These are phyloP conservation scores for Halichondria panicea DNA, from an alignment of 37 sponge, comb jelly and placozoan genomes.

Conservation along the genomic window DNA sequence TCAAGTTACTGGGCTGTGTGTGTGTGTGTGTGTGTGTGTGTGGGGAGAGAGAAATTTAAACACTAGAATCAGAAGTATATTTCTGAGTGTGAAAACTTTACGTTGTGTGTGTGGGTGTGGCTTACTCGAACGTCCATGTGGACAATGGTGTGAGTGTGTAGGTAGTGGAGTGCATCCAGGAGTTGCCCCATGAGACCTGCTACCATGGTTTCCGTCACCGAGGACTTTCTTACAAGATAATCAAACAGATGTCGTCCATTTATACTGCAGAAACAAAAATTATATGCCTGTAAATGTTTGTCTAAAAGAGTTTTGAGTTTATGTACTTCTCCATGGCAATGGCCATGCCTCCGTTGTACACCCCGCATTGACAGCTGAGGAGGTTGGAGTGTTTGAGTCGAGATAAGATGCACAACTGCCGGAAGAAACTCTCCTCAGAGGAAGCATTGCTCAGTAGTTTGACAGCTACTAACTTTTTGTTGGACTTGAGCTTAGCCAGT, in stretches of 20 bases:
- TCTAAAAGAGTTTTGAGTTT: background rate
- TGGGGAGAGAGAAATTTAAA: background rate
- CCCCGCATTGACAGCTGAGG: slow-evolving; percentile 4
- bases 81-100: background rate
- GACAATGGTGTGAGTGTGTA: slow-evolving; percentile 41
- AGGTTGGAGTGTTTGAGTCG: slow-evolving; percentile 39
- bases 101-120: background rate
- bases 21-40: background rate
- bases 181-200: slow-evolving; percentile 31
- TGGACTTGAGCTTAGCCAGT: slow-evolving; percentile 28
- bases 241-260: slow-evolving; percentile 21
- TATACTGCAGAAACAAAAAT: slow-evolving; percentile 7
- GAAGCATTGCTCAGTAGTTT: slow-evolving; percentile 2
- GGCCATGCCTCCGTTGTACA: background rate
- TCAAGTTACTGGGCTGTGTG: slow-evolving; percentile 24
- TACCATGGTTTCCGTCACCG: slow-evolving; percentile 16
- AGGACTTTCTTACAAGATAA: slow-evolving; percentile 17
- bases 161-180: slow-evolving; percentile 44
- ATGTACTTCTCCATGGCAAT: slow-evolving; percentile 41
- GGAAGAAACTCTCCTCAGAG: slow-evolving; percentile 13
- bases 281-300: background rate
- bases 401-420: slow-evolving; percentile 27
- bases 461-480: slow-evolving; percentile 9
- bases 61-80: background rate
- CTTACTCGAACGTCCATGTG: slow-evolving; percentile 58